phyloP scores from a whole-genome alignment of 2,797 vertebrate species.

The Clamator glandarius region DNA sequence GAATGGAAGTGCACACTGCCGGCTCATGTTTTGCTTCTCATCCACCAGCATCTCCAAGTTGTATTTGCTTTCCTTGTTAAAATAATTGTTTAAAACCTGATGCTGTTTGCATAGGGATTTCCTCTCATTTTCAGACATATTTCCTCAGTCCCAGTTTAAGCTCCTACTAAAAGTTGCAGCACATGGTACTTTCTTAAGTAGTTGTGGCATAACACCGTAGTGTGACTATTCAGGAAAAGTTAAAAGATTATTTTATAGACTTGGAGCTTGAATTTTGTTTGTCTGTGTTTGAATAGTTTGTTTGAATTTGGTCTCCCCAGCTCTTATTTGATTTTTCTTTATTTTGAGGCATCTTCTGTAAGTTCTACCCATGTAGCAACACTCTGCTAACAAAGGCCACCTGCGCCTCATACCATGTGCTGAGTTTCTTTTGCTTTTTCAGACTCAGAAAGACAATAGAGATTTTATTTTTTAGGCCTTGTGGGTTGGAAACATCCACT shows the following conservation, averaged over 20 bases:
- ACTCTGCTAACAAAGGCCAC: neutral
- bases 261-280: neutral
- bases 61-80: neutral
- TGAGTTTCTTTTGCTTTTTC: constrained; percentile 10
- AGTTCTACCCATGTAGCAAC: neutral
- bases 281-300: neutral
- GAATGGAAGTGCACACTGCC: no score
- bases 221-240: neutral
- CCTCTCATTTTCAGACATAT: neutral
- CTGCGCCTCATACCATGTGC: neutral
- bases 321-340: neutral
- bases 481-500: neutral
- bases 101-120: neutral
- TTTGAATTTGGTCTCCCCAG: neutral
- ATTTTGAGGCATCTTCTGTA: neutral
- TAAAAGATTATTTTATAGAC: neutral
- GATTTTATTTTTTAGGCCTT: constrained; percentile 18
- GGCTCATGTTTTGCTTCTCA: no score
- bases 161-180: neutral
- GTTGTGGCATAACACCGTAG: neutral
- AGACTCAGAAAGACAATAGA: neutral
- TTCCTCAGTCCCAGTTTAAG: neutral
- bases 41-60: no score
- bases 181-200: neutral
- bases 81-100: constrained; percentile 16